Evolutionary conservation across 2,888 invertebrate genomes (phyloP).

Genomic region (Tuberolachnus salignus): DNA sequence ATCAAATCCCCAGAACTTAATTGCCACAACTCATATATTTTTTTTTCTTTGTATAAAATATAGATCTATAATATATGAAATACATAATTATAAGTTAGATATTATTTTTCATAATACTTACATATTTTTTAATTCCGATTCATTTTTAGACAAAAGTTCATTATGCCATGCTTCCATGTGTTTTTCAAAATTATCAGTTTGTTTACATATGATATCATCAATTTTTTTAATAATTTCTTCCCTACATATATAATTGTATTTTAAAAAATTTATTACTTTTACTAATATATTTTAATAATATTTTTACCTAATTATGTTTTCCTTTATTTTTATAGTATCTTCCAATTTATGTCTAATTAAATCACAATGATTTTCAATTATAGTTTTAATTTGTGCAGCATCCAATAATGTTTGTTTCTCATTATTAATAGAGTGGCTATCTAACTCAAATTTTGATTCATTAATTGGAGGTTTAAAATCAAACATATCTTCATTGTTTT

Average conservation of each 20-base stretch:
- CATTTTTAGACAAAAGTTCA: conserved; percentile 18
- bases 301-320: conserved; percentile 43
- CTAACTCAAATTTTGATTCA: not conserved
- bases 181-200: conserved; percentile 35
- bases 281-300: not conserved
- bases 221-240: conserved; percentile 38
- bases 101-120: conserved; percentile 1
- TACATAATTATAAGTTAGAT: not conserved
- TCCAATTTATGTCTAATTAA: conserved; percentile 29
- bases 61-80: not conserved
- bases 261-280: not conserved
- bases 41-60: no score
- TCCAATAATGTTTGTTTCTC: not conserved
- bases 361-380: conserved; percentile 23
- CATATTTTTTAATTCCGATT: conserved; percentile 38
- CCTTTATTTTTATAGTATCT: conserved; percentile 28
- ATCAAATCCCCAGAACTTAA: no score
- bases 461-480: not conserved
- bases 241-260: not conserved
- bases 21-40: no score
- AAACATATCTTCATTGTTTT: not conserved
- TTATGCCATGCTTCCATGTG: not conserved
- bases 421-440: not conserved
- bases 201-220: not conserved
- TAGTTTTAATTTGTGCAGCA: not conserved